Evolutionary conservation across 2,113 vertebrate genomes (phyloP), one percentile per base, ranked within the genome.

Genomic region (Gnathonemus longibarbis): DNA sequence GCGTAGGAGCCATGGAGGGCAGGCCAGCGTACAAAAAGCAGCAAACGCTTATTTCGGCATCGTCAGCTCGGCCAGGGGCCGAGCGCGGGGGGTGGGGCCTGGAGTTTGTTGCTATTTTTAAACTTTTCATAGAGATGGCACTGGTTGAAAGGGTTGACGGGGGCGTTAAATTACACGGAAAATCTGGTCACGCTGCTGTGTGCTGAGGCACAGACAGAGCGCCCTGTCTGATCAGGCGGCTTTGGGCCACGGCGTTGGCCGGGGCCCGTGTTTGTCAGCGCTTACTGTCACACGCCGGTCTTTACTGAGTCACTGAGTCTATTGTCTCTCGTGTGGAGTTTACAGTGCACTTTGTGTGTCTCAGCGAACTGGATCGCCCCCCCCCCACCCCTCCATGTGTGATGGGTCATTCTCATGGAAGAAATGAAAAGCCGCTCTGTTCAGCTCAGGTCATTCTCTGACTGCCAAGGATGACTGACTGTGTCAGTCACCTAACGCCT

Each of bases 121-220:
- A 66, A 88, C 49, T 35, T 58, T 66, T 88, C 56, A 88, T 45
- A 88, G 56, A 88, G 56, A 50, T 62, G 87, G 87, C 52, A 27
- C 56, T 45, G 35, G 19, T 62, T 62, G 5, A 56, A 88, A 66
- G 53, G 42, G 35, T 45, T 35, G n/a, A 35, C 5, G 27, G 86
- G 86, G 27, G 27, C 49, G n/a, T 87, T 58, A 88, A 88, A 88
- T 88, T 62, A 46, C 53, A 88, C 35, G 35, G 53, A 88, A 27
- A 45, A 50, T 58, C 27, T 58, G 49, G n/a, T 62, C 53, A 27
- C 31, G 35, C 19, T 45, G 31, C 87, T 4, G 15, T 4, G 15
- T 42, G 6, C 31, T 53, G 46, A 53, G 10, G 27, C 13, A 31
- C 84, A 87, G 21, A 39, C 15, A 3, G 86, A 42, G 52, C 0